Evolutionary conservation across 2,888 invertebrate species (phyloP), one percentile per base, ranked within the genome.

Genomic region (Lamproptera curius): DNA sequence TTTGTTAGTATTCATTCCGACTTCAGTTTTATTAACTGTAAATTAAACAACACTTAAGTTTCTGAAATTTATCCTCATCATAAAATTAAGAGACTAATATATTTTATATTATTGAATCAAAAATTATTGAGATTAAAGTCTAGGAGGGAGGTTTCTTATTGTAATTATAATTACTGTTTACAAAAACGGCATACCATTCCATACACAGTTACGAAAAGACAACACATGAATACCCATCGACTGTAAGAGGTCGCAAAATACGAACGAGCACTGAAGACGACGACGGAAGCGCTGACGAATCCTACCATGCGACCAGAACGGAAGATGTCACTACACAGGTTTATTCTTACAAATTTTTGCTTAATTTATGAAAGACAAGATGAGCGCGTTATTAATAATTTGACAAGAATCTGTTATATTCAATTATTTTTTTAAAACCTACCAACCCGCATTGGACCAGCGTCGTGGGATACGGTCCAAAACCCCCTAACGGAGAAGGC

Each of bases 301-400:
- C 8, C 0, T 47, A 37, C 17, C 42, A 42, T 16, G 23, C 38
- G 0, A 48, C 47, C 9, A 38, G 33, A 16, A 17, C 31, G 1
- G 47, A 33, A 10, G 42, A 48, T 0, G 23, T 33, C 1, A 48
- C 42, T 4, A 42, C 42, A 10, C 20, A 38, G n/a, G 47, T 48
- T 13, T 33, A 16, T 31, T 10, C 20, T 14, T 37, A 16, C 5
- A 17, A 13, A 33, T 4, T 45, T 36, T 4, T 17, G n/a, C n/a
- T n/a, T n/a, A n/a, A n/a, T n/a, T n/a, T n/a, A n/a, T n/a, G n/a
- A n/a, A n/a, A n/a, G n/a, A n/a, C n/a, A n/a, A n/a, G n/a, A n/a
- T n/a, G n/a, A n/a, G n/a, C n/a, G n/a, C n/a, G n/a, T n/a, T n/a
- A n/a, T n/a, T n/a, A n/a, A n/a, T n/a, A n/a, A n/a, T n/a, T n/a